Evolutionary conservation across 2,888 invertebrate species (phyloP), one percentile per base, ranked within the genome.

Genomic region (Acrobasis consociella): DNA sequence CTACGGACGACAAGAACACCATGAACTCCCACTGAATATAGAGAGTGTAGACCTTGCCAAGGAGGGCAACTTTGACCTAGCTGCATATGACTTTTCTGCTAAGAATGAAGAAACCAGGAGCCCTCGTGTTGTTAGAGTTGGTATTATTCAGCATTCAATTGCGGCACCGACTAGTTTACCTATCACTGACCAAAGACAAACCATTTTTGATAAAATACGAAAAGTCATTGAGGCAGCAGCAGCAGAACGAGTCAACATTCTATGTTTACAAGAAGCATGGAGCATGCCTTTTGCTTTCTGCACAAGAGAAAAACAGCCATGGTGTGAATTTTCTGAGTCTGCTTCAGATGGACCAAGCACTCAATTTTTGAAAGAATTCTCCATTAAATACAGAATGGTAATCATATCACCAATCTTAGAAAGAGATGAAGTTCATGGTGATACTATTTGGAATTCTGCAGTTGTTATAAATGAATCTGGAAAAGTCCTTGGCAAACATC

Each of bases 231-330:
- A 95, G 62, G 93, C 95, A 10, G 99, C 99, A 1, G 96, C 95
- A 0, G 80, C 83, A 38, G 96, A 95, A 74, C 95, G 95, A 1
- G 98, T 97, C 46, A 99, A 99, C 82, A 92, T 99, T 31, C 80
- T 99, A 60, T 99, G 99, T 80, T 94, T 99, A 65, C 99, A 99
- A 89, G 99, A 99, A 91, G 97, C 98, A 2, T 99, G 99, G 99
- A 96, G 96, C 55, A 99, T 99, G 99, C 99, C 99, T 0, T 99
- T 99, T 92, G 98, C 97, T 0, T 99, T 99, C 90, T 99, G 99
- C 83, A 99, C 99, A 0, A 94, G 99, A 64, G 98, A 99, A 87
- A 98, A 98, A 79, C 94, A 95, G 66, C 99, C 99, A 0, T 99
- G 99, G 99, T 97, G 97, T 80, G 98, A 99, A 88, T 98, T 99